phyloP scores from a whole-genome alignment of 2,113 vertebrate species.

The Redunca redunca region DNA sequence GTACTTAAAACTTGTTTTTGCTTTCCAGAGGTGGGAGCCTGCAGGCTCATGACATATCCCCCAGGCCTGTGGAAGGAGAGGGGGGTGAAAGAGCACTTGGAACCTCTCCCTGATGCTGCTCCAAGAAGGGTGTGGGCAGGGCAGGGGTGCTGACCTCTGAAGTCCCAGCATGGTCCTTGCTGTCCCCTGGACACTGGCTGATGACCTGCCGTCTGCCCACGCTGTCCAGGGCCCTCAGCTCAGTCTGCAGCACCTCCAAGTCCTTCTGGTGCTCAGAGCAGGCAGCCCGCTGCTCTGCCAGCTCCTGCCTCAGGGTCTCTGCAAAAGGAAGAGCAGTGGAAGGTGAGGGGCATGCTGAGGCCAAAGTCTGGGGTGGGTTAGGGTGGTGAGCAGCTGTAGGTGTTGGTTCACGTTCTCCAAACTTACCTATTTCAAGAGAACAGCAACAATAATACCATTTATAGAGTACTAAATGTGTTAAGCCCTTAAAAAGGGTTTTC shows the following conservation, averaged over 20 bases:
- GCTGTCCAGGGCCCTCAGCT: conserved; percentile 84
- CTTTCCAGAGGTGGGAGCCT: neutral
- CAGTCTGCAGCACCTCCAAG: conserved; percentile 85
- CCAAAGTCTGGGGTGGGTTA: neutral
- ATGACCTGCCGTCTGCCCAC: conserved; percentile 85
- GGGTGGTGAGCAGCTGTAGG: neutral
- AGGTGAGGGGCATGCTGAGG: neutral
- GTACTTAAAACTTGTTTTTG: neutral
- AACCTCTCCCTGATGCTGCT: too few relatives aligned
- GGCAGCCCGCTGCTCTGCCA: conserved; percentile 87
- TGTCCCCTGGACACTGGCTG: neutral
- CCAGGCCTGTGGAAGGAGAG: neutral
- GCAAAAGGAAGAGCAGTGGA: conserved; percentile 12
- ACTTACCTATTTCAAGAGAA: neutral
- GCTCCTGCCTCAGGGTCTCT: conserved; percentile 90
- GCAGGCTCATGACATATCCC: neutral
- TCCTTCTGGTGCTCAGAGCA: conserved; percentile 90
- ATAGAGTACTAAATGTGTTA: neutral
- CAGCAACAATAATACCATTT: neutral
- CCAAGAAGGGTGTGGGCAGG: neutral
- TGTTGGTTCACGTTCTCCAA: neutral
- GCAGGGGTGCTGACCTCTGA: conserved; percentile 20
- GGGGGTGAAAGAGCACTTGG: fast-evolving
- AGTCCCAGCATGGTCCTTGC: neutral
- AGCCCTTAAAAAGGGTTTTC: neutral